These are phyloP conservation scores for Lepus europaeus DNA, from an alignment of 2,113 vertebrate species.

Conservation along the genomic window DNA sequence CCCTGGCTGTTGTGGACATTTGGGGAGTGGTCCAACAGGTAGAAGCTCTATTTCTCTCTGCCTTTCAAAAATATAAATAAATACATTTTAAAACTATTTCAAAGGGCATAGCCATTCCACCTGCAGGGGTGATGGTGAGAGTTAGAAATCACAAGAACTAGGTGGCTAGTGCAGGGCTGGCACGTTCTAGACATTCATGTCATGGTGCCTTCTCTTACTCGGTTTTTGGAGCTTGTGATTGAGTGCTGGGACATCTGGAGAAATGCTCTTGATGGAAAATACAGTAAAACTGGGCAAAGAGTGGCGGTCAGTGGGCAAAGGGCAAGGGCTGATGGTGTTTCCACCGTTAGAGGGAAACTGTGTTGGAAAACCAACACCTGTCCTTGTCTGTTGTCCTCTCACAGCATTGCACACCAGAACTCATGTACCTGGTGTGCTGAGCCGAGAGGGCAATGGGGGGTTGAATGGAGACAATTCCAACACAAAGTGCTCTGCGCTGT, in stretches of 20 bases:
- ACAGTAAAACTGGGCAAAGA: neutral
- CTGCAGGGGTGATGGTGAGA: neutral
- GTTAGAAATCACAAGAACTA: neutral
- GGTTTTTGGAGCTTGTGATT: neutral
- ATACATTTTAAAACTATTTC: neutral
- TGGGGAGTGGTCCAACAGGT: no score
- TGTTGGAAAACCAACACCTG: neutral
- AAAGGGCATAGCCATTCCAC: neutral
- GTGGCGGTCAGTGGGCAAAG: neutral
- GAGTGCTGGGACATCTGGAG: neutral
- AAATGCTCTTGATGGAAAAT: neutral
- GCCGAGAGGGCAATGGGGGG: no score
- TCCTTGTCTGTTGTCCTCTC: neutral
- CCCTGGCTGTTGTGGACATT: no score
- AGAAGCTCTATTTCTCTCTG: no score
- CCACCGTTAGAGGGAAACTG: neutral
- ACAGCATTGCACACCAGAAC: neutral
- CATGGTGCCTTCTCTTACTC: neutral
- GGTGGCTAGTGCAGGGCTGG: neutral
- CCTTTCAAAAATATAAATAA: no score
- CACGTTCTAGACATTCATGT: neutral
- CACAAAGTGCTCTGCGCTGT: neutral
- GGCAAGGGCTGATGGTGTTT: neutral
- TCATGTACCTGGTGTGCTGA: neutral
- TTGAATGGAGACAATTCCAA: neutral